Percentiles rank a stretch among this genome's conserved stretches.
Conservation (phyloP, 2,797 vertebrate genomes). For the Taeniopygia guttata region DNA sequence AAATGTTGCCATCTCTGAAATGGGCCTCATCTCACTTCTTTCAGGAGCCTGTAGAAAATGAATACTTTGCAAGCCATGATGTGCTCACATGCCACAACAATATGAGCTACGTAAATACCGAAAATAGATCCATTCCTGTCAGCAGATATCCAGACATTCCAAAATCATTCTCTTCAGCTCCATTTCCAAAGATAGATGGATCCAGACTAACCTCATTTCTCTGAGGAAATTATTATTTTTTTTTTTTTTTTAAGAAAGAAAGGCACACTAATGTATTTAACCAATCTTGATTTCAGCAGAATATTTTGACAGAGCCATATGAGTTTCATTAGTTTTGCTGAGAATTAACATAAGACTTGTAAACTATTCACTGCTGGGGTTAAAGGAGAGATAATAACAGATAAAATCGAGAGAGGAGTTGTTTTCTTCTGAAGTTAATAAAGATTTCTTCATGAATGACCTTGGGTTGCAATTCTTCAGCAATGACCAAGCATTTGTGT, state of each 20-base stretch:
- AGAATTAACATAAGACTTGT: neutral
- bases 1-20: neutral
- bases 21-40: neutral
- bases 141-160: constrained; percentile 46
- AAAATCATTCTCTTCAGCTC: constrained; percentile 54
- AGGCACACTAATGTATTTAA: constrained; percentile 23
- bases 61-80: neutral
- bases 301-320: neutral
- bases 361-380: neutral
- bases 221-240: neutral
- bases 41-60: neutral
- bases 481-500: neutral
- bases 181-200: constrained; percentile 52
- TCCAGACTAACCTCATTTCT: constrained; percentile 53
- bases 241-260: neutral
- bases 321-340: constrained; percentile 10
- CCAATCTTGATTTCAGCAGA: neutral
- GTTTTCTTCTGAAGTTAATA: neutral
- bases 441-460: neutral
- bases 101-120: constrained; percentile 6
- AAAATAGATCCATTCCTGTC: constrained; percentile 59
- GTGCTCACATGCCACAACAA: constrained; percentile 22
- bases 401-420: neutral
- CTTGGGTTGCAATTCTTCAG: neutral
- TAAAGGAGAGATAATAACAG: neutral